Conservation (phyloP, 1,140 invertebrate species). For the Grapholita molesta region DNA sequence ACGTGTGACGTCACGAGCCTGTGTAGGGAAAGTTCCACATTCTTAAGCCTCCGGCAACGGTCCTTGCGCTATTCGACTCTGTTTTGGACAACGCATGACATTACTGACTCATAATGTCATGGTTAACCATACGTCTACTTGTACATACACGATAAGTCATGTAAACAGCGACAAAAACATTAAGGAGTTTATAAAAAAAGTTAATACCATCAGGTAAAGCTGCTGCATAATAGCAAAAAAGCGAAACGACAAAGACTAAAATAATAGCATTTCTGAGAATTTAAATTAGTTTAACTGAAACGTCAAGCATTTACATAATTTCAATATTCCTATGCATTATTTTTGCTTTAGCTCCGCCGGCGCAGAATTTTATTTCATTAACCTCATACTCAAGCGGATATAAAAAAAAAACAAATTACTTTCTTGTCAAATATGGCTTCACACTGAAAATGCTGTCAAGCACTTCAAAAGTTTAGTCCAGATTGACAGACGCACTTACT, state of each 20-base stretch:
- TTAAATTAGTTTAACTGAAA: neutral
- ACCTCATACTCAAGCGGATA: too few species aligned
- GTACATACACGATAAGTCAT: too few species aligned
- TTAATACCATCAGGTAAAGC: too few species aligned
- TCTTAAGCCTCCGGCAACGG: slow-evolving; percentile 21
- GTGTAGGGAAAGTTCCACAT: slow-evolving; percentile 35
- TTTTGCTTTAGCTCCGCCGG: neutral
- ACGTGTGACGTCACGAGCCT: slow-evolving; percentile 19
- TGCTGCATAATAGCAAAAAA: too few species aligned
- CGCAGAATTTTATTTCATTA: too few species aligned
- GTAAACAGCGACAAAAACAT: too few species aligned
- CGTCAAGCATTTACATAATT: neutral
- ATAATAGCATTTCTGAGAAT: neutral
- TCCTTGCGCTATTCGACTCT: neutral
- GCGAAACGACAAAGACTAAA: too few species aligned
- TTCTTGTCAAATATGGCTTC: too few species aligned
- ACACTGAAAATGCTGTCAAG: too few species aligned
- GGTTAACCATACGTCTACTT: neutral
- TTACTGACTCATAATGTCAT: neutral
- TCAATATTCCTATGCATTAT: slow-evolving; percentile 5
- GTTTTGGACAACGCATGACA: neutral
- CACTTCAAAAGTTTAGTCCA: too few species aligned
- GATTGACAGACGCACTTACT: neutral
- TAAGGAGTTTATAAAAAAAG: too few species aligned
- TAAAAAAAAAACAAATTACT: too few species aligned